phyloP scores from a whole-genome alignment of 2,113 vertebrate species.

The Calyptommatus sinebrachiatus region DNA sequence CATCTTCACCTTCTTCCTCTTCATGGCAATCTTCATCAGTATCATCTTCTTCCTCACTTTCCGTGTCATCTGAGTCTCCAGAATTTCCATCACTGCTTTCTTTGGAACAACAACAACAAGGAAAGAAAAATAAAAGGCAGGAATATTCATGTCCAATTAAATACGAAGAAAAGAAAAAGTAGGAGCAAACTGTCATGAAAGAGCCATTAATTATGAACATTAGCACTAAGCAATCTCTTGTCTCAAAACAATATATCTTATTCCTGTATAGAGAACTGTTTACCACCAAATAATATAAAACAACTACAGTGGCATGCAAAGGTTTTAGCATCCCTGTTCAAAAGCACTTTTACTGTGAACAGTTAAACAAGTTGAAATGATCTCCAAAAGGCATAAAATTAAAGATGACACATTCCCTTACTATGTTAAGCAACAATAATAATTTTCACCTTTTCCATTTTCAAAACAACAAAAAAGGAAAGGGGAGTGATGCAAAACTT shows the following conservation, averaged over 20 bases:
- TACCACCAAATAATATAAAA: background rate
- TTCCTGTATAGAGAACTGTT: background rate
- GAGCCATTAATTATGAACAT: background rate
- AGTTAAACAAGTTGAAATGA: no score
- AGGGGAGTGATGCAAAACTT: no score
- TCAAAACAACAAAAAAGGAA: no score
- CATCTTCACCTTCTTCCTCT: conserved; percentile 75
- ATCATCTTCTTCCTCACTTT: conserved; percentile 67
- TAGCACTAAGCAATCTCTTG: no score
- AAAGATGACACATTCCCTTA: no score
- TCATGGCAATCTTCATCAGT: conserved; percentile 71
- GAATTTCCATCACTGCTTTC: conserved; percentile 72
- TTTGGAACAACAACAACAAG: conserved; percentile 53
- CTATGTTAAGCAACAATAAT: no score
- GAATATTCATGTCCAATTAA: background rate
- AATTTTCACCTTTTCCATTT: no score
- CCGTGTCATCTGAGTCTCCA: conserved; percentile 69
- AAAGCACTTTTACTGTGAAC: no score
- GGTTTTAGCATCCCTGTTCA: no score
- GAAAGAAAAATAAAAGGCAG: background rate
- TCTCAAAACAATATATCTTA: background rate
- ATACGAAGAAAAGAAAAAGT: background rate
- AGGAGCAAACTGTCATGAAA: background rate
- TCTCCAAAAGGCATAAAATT: no score
- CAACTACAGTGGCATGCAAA: background rate